These are phyloP conservation scores for Takifugu bimaculatus DNA, from an alignment of 2,113 vertebrate species.

Conservation along the genomic window DNA sequence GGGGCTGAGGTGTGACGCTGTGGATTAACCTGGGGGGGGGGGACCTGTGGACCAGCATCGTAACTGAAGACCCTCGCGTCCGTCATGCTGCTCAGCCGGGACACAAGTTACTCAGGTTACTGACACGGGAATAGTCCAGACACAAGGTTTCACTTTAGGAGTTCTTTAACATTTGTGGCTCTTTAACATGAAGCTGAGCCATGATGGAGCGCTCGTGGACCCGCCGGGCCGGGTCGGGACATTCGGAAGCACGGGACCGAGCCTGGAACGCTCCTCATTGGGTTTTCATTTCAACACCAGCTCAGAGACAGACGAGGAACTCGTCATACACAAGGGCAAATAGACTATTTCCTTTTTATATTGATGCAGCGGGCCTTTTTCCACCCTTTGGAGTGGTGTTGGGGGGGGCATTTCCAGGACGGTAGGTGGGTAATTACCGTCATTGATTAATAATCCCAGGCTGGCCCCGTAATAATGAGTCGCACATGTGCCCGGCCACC, in stretches of 20 bases:
- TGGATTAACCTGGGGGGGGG: slow-evolving; percentile 55
- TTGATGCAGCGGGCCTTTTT: slow-evolving; percentile 41
- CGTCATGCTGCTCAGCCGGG: no score
- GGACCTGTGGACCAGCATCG: slow-evolving; percentile 33
- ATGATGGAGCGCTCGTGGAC: slow-evolving; percentile 3
- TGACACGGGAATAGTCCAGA: no score
- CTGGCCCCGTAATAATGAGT: slow-evolving; percentile 69
- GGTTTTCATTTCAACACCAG: slow-evolving; percentile 48
- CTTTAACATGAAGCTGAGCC: neutral
- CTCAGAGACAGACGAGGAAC: slow-evolving; percentile 50
- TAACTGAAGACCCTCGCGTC: neutral
- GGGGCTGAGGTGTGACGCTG: slow-evolving; percentile 46
- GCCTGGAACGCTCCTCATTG: slow-evolving; percentile 27
- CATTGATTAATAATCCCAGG: slow-evolving; percentile 75
- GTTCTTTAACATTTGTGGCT: no score
- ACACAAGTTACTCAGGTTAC: no score
- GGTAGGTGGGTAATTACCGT: slow-evolving; percentile 74
- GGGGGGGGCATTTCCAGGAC: slow-evolving; percentile 50
- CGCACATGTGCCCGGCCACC: slow-evolving; percentile 71
- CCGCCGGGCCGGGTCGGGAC: neutral
- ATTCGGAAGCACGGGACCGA: slow-evolving; percentile 20
- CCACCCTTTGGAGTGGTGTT: slow-evolving; percentile 20
- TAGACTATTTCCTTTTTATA: slow-evolving; percentile 64
- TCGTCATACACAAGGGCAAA: slow-evolving; percentile 54
- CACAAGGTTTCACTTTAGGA: no score